phyloP scores from a whole-genome alignment of 1,140 invertebrate species.

The Bacillus rossius region DNA sequence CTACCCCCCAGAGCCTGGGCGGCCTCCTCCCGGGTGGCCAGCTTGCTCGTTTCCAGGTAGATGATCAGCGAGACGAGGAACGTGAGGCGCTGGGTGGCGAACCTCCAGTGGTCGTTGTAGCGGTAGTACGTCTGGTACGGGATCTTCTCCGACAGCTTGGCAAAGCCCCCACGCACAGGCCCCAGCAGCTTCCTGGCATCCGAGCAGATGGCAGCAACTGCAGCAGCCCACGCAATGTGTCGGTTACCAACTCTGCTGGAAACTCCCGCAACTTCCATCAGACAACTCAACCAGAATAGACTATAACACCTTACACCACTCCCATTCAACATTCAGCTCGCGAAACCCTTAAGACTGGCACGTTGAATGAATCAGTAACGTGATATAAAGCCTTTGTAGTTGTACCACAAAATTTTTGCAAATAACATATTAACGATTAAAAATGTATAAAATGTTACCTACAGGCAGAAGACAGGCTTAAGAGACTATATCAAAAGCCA shows the following conservation, averaged over 20 bases:
- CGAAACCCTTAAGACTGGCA: too few relatives aligned
- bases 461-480: too few relatives aligned
- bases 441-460: too few relatives aligned
- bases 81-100: constrained; percentile 70
- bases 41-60: constrained; percentile 70
- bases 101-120: constrained; percentile 83
- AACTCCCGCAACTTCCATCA: neutral
- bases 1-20: constrained; percentile 75
- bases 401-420: too few relatives aligned
- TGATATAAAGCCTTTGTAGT: too few relatives aligned
- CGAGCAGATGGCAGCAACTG: constrained; percentile 50
- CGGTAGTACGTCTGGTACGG: constrained; percentile 68
- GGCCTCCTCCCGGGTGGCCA: constrained; percentile 66
- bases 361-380: too few relatives aligned
- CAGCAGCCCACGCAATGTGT: too few relatives aligned
- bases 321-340: neutral
- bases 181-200: constrained; percentile 52
- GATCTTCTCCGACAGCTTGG: constrained; percentile 51
- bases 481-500: too few relatives aligned
- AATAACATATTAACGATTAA: too few relatives aligned
- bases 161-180: constrained; percentile 50
- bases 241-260: too few relatives aligned
- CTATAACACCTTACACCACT: neutral
- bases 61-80: constrained; percentile 70
- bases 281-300: neutral